A percentile compares a stretch with the other conserved stretches of the same genome.
These are phyloP conservation scores for Caerostris darwini DNA, from an alignment of 1,140 invertebrate species.

Conservation along the genomic window DNA sequence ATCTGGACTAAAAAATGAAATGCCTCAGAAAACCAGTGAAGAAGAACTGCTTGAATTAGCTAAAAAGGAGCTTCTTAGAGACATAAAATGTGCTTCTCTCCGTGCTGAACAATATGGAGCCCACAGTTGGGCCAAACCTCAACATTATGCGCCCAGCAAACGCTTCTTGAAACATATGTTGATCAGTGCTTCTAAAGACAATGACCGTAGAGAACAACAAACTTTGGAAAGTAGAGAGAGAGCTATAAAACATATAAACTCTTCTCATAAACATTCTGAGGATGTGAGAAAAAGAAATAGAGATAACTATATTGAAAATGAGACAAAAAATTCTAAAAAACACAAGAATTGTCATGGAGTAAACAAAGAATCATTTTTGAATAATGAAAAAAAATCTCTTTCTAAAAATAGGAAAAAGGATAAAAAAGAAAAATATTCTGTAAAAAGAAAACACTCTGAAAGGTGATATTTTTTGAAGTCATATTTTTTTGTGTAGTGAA, in stretches of 20 bases:
- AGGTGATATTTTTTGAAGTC: background rate
- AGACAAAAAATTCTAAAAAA: slow-evolving; percentile 11
- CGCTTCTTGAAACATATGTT: slow-evolving; percentile 65
- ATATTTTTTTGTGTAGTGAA: background rate
- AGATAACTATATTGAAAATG: background rate
- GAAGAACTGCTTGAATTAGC: slow-evolving; percentile 57
- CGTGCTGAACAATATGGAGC: slow-evolving; percentile 73
- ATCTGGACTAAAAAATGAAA: background rate
- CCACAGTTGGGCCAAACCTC: slow-evolving; percentile 72
- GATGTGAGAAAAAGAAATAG: background rate
- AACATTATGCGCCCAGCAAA: slow-evolving; percentile 71
- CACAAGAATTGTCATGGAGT: background rate
- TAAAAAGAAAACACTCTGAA: background rate
- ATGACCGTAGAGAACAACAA: slow-evolving; percentile 47
- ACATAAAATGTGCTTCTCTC: slow-evolving; percentile 66
- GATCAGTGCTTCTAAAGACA: slow-evolving; percentile 49
- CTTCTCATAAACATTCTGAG: background rate
- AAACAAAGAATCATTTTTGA: too few relatives aligned
- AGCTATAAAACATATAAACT: background rate
- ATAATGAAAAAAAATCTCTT: background rate
- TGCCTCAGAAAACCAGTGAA: background rate
- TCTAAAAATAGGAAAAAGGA: background rate
- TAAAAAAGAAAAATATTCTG: background rate
- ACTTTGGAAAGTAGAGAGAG: background rate
- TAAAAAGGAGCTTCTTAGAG: slow-evolving; percentile 70